phyloP scores from a whole-genome alignment of 2,888 invertebrate genomes.

The Lumbricus terrestris region DNA sequence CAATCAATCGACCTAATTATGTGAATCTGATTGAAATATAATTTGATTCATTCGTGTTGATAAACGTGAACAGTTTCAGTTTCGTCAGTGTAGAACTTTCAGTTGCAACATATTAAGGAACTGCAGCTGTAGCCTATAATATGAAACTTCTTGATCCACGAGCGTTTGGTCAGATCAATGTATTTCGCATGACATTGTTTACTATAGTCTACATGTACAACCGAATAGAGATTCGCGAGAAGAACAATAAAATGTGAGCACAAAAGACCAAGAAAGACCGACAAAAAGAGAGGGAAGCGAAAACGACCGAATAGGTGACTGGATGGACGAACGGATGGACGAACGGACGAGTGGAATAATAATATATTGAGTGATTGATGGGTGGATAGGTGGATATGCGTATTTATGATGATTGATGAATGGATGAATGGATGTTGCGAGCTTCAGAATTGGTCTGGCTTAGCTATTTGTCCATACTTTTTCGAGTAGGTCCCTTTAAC shows the following conservation, averaged over 20 bases:
- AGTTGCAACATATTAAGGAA: no score
- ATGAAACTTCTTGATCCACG: not conserved
- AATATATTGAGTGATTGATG: no score
- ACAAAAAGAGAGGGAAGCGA: not conserved
- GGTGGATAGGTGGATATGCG: no score
- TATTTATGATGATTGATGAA: no score
- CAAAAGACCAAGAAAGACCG: not conserved
- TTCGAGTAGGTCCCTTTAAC: not conserved
- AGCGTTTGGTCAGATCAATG: not conserved
- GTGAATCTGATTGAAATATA: constrained; percentile 3
- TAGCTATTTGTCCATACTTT: not conserved
- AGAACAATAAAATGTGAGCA: not conserved
- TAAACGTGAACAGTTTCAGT: not conserved
- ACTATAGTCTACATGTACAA: no score
- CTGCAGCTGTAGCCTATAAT: not conserved
- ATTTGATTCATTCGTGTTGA: not conserved
- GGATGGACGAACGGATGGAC: not conserved
- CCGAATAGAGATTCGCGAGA: not conserved
- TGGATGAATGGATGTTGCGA: no score
- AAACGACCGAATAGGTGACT: not conserved
- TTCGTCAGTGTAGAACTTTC: no score
- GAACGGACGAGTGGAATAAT: not conserved
- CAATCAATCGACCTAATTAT: not conserved
- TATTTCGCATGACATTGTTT: not conserved
- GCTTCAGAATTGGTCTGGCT: not conserved